phyloP scores from a whole-genome alignment of 30 jellyfish, hydroid and myxozoan genomes.

The Aurelia sp. region DNA sequence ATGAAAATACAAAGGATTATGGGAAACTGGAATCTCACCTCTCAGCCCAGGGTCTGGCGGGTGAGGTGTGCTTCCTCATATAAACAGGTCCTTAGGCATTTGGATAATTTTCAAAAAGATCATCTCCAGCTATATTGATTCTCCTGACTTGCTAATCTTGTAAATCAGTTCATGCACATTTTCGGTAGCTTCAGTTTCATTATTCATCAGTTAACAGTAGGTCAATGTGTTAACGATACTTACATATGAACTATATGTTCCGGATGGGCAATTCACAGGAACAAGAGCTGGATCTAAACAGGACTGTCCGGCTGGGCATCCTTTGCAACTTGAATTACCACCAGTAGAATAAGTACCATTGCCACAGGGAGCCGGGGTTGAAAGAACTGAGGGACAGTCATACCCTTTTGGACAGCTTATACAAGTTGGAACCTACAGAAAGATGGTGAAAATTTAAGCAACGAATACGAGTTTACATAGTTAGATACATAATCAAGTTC shows the following conservation, averaged over 20 bases:
- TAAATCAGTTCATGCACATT: too few species aligned
- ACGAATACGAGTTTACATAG: not conserved
- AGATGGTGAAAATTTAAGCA: not conserved
- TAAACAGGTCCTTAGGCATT: too few species aligned
- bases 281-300: constrained; percentile 90
- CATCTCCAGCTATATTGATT: too few species aligned
- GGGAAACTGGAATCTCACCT: too few species aligned
- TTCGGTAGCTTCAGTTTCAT: too few species aligned
- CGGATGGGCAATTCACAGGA: constrained; percentile 86
- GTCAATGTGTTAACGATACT: not conserved
- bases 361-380: constrained; percentile 90
- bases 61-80: too few species aligned
- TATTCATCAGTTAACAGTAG: too few species aligned
- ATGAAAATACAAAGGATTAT: too few species aligned
- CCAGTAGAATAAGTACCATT: constrained; percentile 89
- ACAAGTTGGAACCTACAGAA: constrained; percentile 76
- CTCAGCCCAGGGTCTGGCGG: too few species aligned
- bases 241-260: constrained; percentile 82
- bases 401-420: constrained; percentile 89
- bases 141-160: too few species aligned
- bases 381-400: constrained; percentile 63
- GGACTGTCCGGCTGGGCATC: constrained; percentile 94
- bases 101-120: too few species aligned
- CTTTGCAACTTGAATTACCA: constrained; percentile 80
- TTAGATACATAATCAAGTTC: too few species aligned